A percentile compares a stretch with the other conserved stretches of the same genome.
Conservation (phyloP, 2,113 vertebrate species). For the Nycticebus coucang region DNA sequence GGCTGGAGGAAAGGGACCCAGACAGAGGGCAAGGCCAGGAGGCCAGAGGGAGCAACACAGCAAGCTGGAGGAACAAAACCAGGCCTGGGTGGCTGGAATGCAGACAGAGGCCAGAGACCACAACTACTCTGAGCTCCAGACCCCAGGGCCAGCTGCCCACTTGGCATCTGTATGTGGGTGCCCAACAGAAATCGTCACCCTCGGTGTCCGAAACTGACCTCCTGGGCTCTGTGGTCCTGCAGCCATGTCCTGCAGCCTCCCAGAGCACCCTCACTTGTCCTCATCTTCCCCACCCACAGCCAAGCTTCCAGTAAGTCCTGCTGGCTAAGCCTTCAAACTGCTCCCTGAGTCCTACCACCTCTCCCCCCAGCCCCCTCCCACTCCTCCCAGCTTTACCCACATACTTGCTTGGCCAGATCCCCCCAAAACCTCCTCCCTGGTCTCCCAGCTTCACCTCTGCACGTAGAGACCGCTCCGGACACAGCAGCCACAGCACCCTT, state of each 20-base stretch:
- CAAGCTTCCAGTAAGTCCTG: not conserved
- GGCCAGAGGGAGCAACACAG: not conserved
- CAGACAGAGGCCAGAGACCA: not conserved
- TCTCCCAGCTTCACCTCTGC: not conserved
- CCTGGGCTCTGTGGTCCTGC: not conserved
- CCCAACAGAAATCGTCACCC: not conserved
- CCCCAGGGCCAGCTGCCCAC: not conserved
- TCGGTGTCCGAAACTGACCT: not conserved
- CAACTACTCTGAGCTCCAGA: not conserved
- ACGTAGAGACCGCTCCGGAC: not conserved
- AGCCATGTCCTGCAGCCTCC: too few relatives aligned
- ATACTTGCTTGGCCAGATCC: accelerated
- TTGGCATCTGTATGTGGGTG: not conserved
- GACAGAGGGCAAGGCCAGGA: not conserved
- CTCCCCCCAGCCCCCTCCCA: not conserved
- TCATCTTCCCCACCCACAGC: not conserved
- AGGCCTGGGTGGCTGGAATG: not conserved
- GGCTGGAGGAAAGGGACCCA: not conserved
- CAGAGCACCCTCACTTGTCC: not conserved
- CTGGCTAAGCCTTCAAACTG: not conserved
- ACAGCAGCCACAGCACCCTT: too few relatives aligned
- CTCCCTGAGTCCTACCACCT: too few relatives aligned
- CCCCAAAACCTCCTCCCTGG: not conserved
- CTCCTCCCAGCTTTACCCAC: not conserved
- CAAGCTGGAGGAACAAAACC: too few relatives aligned